Base-by-base conservation (phyloP, 2,113 vertebrate species). In the Pycnonotus jocosus region DNA sequence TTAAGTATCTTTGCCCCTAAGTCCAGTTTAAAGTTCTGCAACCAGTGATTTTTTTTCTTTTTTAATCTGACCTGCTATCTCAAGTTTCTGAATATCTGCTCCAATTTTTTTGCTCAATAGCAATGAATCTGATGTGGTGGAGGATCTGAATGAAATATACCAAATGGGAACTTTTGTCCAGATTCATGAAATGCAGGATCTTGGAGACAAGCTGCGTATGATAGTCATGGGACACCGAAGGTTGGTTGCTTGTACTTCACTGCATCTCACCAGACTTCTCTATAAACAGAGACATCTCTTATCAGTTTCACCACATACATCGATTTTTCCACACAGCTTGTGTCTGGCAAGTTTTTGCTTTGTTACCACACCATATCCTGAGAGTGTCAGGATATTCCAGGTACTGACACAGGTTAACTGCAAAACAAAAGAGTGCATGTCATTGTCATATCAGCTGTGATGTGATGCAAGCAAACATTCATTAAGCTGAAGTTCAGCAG, bases 151-250 rank as follows among this genome's bases (percentile, higher is more conserved):
- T 7, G 98, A 98, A n/a, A 88, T 99, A 92, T 99, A 99, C 94
- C 97, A 98, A 90, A 99, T 98, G 4, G 99, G 99, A 48, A 99
- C 99, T 2, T 99, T 99, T 37, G 99, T 99, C 21, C 99, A 99
- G 98, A 99, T 99, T 78, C 99, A 99, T 15, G 99, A 99, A 93
- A 99, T 99, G 99, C 99, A 99, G 97, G 99, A 99, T 97, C 98
- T 99, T 4, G 99, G 99, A 7, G 99, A 99, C 97, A 99, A 99
- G 94, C 91, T 99, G 78, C 98, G 99, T 10, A 99, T 99, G 99
- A 99, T 99, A 3, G 99, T 99, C 84, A 99, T 99, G 98, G 99
- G 99, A 18, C 99, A 99, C 81, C 98, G 99, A n/a, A 98, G 99
- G 99, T 99, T 93, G 10, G 22, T 38, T 2, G 2, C 11, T 21